A percentile compares a stretch with the other conserved stretches of the same genome.
These are phyloP conservation scores for Achlya flavicornis DNA, from an alignment of 2,888 invertebrate genomes.

Conservation along the genomic window DNA sequence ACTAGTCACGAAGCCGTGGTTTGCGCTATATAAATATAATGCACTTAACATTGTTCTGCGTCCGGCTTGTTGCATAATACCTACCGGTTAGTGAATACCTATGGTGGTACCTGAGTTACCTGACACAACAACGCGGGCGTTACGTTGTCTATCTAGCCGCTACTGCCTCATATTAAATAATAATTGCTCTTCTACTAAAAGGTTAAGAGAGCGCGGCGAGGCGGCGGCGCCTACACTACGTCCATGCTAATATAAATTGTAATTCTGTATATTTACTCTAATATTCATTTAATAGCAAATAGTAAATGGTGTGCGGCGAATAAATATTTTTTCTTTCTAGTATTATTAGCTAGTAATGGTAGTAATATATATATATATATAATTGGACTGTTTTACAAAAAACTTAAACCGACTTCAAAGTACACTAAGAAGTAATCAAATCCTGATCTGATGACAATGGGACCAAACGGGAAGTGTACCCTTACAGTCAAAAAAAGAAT, in stretches of 20 bases:
- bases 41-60: constrained; percentile 71
- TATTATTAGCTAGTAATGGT: too few relatives aligned
- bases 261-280: too few relatives aligned
- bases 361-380: too few relatives aligned
- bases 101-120: constrained; percentile 55
- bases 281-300: too few relatives aligned
- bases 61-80: constrained; percentile 79
- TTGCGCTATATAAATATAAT: constrained; percentile 51
- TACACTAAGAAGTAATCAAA: too few relatives aligned
- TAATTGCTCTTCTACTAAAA: constrained; percentile 55
- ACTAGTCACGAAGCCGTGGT: constrained; percentile 65
- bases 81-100: constrained; percentile 56
- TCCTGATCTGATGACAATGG: too few relatives aligned
- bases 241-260: neutral
- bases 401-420: too few relatives aligned
- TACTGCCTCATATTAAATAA: constrained; percentile 61
- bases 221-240: constrained; percentile 36
- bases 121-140: constrained; percentile 49
- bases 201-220: constrained; percentile 53
- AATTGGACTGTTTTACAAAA: too few relatives aligned
- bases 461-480: too few relatives aligned
- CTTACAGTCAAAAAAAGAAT: too few relatives aligned
- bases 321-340: too few relatives aligned
- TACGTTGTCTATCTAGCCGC: constrained; percentile 41
- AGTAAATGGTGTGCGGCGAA: too few relatives aligned